A percentile compares a stretch with the other conserved stretches of the same genome.
phyloP scores from a whole-genome alignment of 2,113 vertebrate species.

The Archilochus colubris region DNA sequence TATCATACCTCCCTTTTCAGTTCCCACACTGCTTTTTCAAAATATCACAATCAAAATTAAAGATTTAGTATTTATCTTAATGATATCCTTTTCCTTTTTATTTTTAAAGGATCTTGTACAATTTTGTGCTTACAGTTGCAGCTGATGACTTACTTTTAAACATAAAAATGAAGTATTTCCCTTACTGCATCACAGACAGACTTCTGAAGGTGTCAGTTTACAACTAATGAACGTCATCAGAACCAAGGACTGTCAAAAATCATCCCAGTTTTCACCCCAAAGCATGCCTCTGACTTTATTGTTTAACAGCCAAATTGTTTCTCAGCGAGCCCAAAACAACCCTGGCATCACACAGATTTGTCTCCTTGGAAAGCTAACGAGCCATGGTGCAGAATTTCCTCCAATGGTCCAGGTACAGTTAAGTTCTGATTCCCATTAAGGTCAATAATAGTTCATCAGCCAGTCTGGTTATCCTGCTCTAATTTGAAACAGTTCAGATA shows the following conservation, averaged over 20 bases:
- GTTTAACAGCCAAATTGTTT: not conserved
- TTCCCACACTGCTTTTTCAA: not conserved
- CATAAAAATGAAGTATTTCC: not conserved
- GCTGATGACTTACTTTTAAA: not conserved
- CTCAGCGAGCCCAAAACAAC: not conserved
- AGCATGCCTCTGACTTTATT: not conserved
- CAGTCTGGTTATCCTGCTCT: not conserved
- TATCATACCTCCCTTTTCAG: not conserved
- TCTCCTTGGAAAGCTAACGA: not conserved
- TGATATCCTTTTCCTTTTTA: not conserved
- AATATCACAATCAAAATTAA: not conserved
- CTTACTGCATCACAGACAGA: not conserved
- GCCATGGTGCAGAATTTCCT: not conserved
- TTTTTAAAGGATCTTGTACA: not conserved
- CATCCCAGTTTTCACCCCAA: not conserved
- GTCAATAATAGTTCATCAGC: not conserved
- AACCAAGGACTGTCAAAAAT: not conserved
- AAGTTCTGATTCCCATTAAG: not conserved
- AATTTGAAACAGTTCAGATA: not conserved
- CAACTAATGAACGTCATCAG: not conserved
- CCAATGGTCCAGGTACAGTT: not conserved
- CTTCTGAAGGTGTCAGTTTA: not conserved
- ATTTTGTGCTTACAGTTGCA: not conserved
- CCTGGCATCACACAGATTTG: not conserved
- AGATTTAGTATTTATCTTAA: not conserved